These are phyloP conservation scores for Phaethon lepturus DNA, from an alignment of 2,113 vertebrate species.

Conservation along the genomic window DNA sequence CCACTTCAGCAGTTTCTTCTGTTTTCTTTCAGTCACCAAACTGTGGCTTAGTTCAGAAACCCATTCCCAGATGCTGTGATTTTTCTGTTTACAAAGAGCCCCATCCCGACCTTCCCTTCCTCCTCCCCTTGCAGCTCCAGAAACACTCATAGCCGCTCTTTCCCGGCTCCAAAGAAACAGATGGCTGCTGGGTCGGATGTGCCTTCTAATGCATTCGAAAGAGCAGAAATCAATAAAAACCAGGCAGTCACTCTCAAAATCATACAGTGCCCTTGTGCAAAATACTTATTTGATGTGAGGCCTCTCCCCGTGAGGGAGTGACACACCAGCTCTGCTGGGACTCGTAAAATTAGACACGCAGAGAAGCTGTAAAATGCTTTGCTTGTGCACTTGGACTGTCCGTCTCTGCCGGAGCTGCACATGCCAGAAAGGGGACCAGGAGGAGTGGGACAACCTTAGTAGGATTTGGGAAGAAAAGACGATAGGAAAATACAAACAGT, in stretches of 20 bases:
- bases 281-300: not conserved
- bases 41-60: not conserved
- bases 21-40: not conserved
- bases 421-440: not conserved
- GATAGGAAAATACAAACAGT: not conserved
- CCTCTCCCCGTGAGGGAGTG: not conserved
- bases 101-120: not conserved
- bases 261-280: not conserved
- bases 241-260: not conserved
- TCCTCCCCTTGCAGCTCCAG: not conserved
- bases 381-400: not conserved
- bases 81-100: not conserved
- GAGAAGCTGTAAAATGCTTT: not conserved
- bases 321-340: not conserved
- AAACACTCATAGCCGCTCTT: not conserved
- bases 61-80: not conserved
- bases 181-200: not conserved
- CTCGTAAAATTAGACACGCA: not conserved
- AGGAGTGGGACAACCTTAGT: not conserved
- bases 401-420: not conserved
- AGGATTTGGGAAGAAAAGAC: conserved; percentile 29
- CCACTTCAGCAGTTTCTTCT: not conserved
- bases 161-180: not conserved
- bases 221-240: not conserved
- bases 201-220: not conserved